Conservation (phyloP, 1,140 invertebrate species). For the Magallana ariakensis region DNA sequence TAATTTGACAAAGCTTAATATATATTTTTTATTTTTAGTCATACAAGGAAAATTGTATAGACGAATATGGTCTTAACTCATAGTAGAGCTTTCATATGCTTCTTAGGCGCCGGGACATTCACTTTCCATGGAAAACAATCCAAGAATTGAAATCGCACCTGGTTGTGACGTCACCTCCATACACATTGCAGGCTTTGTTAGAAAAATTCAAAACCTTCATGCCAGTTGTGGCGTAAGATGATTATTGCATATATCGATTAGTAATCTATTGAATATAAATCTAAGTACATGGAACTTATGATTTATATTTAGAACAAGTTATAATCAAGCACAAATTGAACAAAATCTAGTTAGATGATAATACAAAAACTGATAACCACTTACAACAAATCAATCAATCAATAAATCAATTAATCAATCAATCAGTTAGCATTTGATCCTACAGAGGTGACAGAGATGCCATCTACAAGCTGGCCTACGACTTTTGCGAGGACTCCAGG, state of each 20-base stretch:
- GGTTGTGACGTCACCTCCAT: neutral
- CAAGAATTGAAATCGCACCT: slow-evolving; percentile 5
- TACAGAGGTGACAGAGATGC: slow-evolving; percentile 81
- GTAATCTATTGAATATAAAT: too few relatives aligned
- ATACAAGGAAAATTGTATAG: too few relatives aligned
- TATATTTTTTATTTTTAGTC: too few relatives aligned
- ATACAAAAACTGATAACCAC: too few relatives aligned
- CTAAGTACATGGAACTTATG: too few relatives aligned
- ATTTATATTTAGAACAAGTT: too few relatives aligned
- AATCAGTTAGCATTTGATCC: slow-evolving; percentile 5
- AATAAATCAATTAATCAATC: neutral
- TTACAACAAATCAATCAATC: neutral
- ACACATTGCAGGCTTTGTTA: neutral
- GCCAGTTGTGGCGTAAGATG: slow-evolving; percentile 1
- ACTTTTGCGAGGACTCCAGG: slow-evolving; percentile 83
- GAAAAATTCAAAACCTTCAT: slow-evolving; percentile 9
- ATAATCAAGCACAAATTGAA: too few relatives aligned
- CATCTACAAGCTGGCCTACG: slow-evolving; percentile 83
- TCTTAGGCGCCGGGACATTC: neutral
- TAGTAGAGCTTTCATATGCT: too few relatives aligned
- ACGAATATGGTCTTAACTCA: too few relatives aligned
- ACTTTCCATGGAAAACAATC: neutral
- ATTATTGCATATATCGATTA: too few relatives aligned
- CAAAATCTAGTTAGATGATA: neutral
- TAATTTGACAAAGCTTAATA: too few relatives aligned